These are phyloP conservation scores for Neuroterus valhalla DNA, from an alignment of 1,140 invertebrate genomes.

Conservation along the genomic window DNA sequence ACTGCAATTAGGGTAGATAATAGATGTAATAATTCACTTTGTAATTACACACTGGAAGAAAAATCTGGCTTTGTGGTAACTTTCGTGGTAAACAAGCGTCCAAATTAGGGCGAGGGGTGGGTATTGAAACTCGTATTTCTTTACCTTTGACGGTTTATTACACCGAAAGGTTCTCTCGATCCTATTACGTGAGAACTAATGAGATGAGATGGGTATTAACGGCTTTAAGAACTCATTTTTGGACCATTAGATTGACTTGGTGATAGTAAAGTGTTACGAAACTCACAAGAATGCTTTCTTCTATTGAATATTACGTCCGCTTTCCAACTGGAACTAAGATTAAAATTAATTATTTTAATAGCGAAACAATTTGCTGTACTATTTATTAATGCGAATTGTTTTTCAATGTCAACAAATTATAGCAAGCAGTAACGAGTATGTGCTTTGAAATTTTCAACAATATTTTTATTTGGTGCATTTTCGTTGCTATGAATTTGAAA, in stretches of 20 bases:
- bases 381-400: no score
- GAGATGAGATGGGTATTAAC: conserved; percentile 11
- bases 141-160: conserved; percentile 7
- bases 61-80: neutral
- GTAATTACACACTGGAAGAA: neutral
- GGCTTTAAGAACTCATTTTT: conserved; percentile 2
- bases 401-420: no score
- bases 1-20: neutral
- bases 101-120: conserved; percentile 13
- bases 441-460: no score
- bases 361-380: no score
- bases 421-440: neutral
- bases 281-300: neutral
- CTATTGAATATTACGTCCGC: neutral
- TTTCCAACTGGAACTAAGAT: neutral
- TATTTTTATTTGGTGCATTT: no score
- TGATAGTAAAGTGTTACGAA: conserved; percentile 18
- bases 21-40: conserved; percentile 5
- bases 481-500: neutral
- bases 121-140: conserved; percentile 25
- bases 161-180: conserved; percentile 11
- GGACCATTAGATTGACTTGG: neutral
- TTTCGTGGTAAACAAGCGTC: neutral
- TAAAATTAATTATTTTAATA: neutral
- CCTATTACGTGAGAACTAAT: conserved; percentile 14